These are phyloP conservation scores for Cheirogaleus medius DNA, from an alignment of 2,113 vertebrate species.

Conservation along the genomic window DNA sequence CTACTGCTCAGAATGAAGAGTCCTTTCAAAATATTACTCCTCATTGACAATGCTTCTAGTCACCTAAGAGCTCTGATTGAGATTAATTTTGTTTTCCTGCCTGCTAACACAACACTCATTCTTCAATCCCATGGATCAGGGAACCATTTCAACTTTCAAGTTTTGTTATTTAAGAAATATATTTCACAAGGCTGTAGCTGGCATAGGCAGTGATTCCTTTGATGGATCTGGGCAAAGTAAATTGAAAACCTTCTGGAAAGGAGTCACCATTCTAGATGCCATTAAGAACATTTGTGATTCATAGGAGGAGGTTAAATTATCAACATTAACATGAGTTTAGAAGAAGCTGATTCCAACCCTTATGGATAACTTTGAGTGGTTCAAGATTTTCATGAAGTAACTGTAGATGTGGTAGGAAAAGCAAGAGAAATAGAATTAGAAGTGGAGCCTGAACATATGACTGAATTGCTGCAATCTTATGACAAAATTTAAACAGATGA, in stretches of 20 bases:
- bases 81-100: not conserved
- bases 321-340: not conserved
- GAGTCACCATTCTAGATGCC: not conserved
- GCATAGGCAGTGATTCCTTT: no score
- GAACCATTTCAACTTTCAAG: not conserved
- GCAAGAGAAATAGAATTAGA: not conserved
- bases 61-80: not conserved
- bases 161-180: not conserved
- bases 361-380: not conserved
- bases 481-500: not conserved
- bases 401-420: not conserved
- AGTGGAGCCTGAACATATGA: not conserved
- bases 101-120: not conserved
- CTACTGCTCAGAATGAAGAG: not conserved
- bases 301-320: not conserved
- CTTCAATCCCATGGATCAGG: not conserved
- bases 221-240: not conserved
- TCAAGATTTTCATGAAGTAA: not conserved
- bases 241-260: not conserved
- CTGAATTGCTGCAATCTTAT: not conserved
- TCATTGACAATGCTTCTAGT: not conserved
- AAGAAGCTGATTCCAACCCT: not conserved
- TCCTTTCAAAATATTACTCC: not conserved
- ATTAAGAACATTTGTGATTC: not conserved
- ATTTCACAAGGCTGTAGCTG: not conserved